phyloP scores from a whole-genome alignment of 2,797 vertebrate genomes.

The Todus mexicanus region DNA sequence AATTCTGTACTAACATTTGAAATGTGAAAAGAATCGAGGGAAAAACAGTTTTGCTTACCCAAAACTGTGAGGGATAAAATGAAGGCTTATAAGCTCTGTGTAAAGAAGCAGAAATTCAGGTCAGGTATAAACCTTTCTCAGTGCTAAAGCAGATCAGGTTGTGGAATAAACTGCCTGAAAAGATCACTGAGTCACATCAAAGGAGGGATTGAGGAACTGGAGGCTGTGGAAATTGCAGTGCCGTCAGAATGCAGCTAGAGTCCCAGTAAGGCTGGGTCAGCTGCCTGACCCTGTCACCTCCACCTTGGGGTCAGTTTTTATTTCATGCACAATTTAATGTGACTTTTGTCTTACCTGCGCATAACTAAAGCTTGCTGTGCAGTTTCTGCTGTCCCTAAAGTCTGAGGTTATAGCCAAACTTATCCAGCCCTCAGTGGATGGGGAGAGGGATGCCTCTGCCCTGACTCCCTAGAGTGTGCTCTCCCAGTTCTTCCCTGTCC shows the following conservation, averaged over 20 bases:
- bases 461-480: fast-evolving
- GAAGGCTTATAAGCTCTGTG: background rate
- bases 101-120: conserved; percentile 19
- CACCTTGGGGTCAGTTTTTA: background rate
- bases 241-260: background rate
- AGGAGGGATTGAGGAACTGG: background rate
- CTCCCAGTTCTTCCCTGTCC: background rate
- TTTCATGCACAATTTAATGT: background rate
- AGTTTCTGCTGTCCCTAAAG: background rate
- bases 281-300: background rate
- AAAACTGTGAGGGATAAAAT: background rate
- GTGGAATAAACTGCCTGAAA: conserved; percentile 29
- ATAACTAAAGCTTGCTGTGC: background rate
- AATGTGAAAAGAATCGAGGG: background rate
- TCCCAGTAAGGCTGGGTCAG: background rate
- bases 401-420: background rate
- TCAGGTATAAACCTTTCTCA: conserved; percentile 7
- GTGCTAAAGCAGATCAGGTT: background rate
- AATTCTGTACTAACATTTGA: background rate
- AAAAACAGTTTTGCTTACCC: background rate
- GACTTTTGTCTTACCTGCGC: background rate
- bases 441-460: background rate
- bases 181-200: conserved; percentile 31
- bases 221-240: background rate
- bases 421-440: background rate